Conservation (phyloP, 2,888 invertebrate species). For the Heterodera filipjevi region DNA sequence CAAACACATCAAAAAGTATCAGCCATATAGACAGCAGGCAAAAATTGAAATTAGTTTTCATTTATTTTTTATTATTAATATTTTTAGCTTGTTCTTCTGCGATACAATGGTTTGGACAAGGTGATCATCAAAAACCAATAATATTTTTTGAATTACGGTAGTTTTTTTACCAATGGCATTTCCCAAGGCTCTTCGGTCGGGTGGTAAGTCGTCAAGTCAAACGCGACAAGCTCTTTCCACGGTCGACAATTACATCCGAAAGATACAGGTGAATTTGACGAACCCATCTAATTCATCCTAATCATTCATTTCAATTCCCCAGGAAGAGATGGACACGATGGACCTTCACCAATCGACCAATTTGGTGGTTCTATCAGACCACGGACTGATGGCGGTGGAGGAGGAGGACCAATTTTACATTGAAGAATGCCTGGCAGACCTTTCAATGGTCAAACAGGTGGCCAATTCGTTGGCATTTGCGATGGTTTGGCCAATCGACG, state of each 20-base stretch:
- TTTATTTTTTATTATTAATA: neutral
- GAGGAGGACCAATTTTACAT: conserved; percentile 63
- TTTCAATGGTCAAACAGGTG: conserved; percentile 56
- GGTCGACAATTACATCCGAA: conserved; percentile 57
- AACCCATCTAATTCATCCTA: neutral
- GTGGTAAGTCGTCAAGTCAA: conserved; percentile 56
- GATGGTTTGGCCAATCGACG: conserved; percentile 59
- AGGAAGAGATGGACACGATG: conserved; percentile 54
- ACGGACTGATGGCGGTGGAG: conserved; percentile 55
- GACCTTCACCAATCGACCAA: conserved; percentile 58
- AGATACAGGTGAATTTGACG: conserved; percentile 51
- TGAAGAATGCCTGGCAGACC: conserved; percentile 62
- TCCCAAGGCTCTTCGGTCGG: conserved; percentile 47
- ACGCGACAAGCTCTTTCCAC: conserved; percentile 53
- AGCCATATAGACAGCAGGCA: conserved; percentile 60
- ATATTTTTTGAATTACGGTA: neutral
- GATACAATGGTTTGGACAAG: conserved; percentile 57
- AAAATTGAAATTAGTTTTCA: neutral
- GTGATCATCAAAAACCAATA: neutral
- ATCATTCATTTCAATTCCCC: conserved; percentile 27
- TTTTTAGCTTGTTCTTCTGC: conserved; percentile 49
- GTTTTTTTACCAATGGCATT: neutral
- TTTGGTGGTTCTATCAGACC: conserved; percentile 60
- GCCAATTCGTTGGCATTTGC: conserved; percentile 60
- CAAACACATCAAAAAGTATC: conserved; percentile 59